Conservation (phyloP, 2,113 vertebrate species). For the Apistogramma diplotaenia region DNA sequence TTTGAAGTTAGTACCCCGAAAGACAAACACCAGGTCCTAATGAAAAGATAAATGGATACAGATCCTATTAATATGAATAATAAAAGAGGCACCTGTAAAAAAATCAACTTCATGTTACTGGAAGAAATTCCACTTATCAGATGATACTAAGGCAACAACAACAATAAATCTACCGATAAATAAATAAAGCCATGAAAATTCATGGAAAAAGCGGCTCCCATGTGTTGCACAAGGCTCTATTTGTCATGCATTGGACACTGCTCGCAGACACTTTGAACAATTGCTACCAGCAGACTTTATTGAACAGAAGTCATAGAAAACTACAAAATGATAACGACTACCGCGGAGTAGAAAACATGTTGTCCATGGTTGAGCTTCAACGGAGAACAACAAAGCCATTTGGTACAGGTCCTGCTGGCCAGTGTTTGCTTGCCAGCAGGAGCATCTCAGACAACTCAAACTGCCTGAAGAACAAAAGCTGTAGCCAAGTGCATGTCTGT, state of each 20-base stretch:
- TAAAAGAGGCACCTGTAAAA: constrained; percentile 28
- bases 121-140: constrained; percentile 25
- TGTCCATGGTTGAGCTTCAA: constrained; percentile 12
- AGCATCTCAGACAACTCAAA: constrained; percentile 21
- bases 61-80: constrained; percentile 54
- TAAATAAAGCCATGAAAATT: background rate
- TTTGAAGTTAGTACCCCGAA: constrained; percentile 35
- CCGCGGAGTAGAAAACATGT: constrained; percentile 19
- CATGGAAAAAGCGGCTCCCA: constrained; percentile 4
- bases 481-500: constrained; percentile 18
- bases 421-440: constrained; percentile 19
- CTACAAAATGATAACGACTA: background rate
- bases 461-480: constrained; percentile 12
- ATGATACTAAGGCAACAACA: background rate
- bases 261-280: background rate
- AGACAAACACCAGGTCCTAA: constrained; percentile 50
- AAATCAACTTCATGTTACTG: constrained; percentile 26
- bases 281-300: constrained; percentile 1
- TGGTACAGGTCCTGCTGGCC: constrained; percentile 19
- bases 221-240: constrained; percentile 19
- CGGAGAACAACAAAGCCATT: constrained; percentile 11
- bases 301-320: constrained; percentile 15
- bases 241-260: background rate
- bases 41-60: constrained; percentile 61
- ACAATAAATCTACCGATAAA: background rate